Conservation (phyloP, 2,888 invertebrate genomes). For the Epinotia brunnichana region DNA sequence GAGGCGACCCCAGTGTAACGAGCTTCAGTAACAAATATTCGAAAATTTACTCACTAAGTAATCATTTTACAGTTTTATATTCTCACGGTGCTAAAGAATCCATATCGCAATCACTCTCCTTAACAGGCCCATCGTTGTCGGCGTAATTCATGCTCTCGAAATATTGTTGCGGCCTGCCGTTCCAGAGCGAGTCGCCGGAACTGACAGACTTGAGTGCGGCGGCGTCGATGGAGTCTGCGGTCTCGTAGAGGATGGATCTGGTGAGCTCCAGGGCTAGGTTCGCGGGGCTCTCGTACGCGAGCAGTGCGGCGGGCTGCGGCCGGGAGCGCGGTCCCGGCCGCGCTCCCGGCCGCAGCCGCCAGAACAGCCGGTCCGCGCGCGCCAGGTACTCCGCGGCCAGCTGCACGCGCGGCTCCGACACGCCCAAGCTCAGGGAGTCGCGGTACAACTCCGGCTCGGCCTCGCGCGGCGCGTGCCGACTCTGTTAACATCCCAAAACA, state of each 20-base stretch:
- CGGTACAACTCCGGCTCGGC: slow-evolving; percentile 41
- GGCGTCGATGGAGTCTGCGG: slow-evolving; percentile 69
- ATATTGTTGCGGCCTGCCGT: slow-evolving; percentile 80
- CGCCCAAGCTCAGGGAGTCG: slow-evolving; percentile 47
- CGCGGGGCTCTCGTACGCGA: slow-evolving; percentile 66
- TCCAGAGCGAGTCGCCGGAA: slow-evolving; percentile 83
- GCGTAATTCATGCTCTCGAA: slow-evolving; percentile 88
- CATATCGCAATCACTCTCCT: slow-evolving; percentile 60
- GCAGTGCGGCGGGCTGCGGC: slow-evolving; percentile 53
- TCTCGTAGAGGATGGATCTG: slow-evolving; percentile 64
- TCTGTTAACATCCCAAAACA: slow-evolving; percentile 49
- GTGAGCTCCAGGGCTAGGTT: slow-evolving; percentile 68
- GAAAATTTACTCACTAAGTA: slow-evolving; percentile 7
- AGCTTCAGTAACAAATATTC: background rate
- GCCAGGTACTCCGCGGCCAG: slow-evolving; percentile 72
- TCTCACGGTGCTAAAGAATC: slow-evolving; percentile 65
- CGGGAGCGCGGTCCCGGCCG: slow-evolving; percentile 48
- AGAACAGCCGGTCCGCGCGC: slow-evolving; percentile 65
- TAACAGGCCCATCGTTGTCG: slow-evolving; percentile 47
- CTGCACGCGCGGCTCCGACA: slow-evolving; percentile 35
- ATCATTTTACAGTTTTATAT: background rate
- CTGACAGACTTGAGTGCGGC: slow-evolving; percentile 55
- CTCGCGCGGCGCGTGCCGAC: slow-evolving; percentile 42
- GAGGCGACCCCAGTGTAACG: slow-evolving; percentile 18
- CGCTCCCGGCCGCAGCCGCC: slow-evolving; percentile 49